Evolutionary conservation across 2,113 vertebrate species (phyloP).

Genomic region (Pseudopodoces humilis): DNA sequence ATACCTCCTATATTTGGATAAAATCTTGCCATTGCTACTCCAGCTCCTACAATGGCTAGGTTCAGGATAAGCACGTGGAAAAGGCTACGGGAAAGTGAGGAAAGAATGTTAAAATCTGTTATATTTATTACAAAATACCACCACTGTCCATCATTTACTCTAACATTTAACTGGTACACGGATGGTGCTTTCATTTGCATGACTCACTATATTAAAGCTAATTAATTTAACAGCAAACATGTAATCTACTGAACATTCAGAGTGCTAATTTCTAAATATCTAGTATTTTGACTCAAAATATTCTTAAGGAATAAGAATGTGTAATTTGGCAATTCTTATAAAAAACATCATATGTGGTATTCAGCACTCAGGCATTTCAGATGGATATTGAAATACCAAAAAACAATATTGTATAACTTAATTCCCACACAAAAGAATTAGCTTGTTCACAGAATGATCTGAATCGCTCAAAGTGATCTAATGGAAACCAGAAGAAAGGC

Average conservation of each 20-base stretch:
- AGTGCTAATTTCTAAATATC: not conserved
- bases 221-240: conserved; percentile 1
- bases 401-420: conserved; percentile 27
- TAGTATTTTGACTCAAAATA: conserved; percentile 27
- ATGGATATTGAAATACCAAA: not conserved
- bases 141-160: not conserved
- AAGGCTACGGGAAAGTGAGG: conserved; percentile 72
- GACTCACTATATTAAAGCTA: not conserved
- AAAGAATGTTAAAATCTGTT: not conserved
- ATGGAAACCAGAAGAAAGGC: conserved; percentile 19
- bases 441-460: conserved; percentile 1
- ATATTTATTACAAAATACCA: not conserved
- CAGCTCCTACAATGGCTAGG: conserved; percentile 82
- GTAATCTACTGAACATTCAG: not conserved
- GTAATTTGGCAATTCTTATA: not conserved
- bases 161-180: not conserved
- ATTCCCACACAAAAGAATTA: conserved; percentile 1
- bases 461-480: not conserved
- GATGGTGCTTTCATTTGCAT: not conserved
- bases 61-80: conserved; percentile 87
- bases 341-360: not conserved
- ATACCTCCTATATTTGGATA: conserved; percentile 97
- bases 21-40: conserved; percentile 88
- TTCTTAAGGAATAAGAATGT: not conserved
- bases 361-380: conserved; percentile 1